A percentile compares a stretch with the other conserved stretches of the same genome.
Evolutionary conservation across 2,888 invertebrate genomes (phyloP).

Genomic region (Sminthurinus aureus): DNA sequence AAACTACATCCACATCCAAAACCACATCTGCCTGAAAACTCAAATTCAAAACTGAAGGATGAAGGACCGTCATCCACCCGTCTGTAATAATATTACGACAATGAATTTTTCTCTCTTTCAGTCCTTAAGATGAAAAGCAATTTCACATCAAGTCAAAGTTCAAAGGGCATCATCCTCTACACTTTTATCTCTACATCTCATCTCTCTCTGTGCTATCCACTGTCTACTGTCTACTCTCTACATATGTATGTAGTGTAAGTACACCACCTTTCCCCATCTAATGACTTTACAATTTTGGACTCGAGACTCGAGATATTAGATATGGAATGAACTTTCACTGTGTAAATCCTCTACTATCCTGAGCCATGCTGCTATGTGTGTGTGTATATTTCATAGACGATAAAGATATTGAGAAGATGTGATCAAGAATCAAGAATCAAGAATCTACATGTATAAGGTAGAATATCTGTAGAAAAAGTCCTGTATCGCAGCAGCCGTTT

Average conservation of each 20-base stretch:
- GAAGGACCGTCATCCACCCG: too few species aligned
- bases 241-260: background rate
- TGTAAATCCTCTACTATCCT: background rate
- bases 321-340: background rate
- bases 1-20: background rate
- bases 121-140: slow-evolving; percentile 32
- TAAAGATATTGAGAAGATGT: too few species aligned
- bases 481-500: too few species aligned
- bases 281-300: too few species aligned
- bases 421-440: too few species aligned
- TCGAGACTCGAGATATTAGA: too few species aligned
- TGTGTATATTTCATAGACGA: too few species aligned
- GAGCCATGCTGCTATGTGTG: background rate
- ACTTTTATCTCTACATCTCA: background rate
- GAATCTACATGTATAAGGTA: too few species aligned
- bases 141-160: slow-evolving; percentile 35
- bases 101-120: slow-evolving; percentile 10
- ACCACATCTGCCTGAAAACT: background rate
- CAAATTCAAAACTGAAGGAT: background rate
- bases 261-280: too few species aligned
- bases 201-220: too few species aligned
- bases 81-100: background rate
- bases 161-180: slow-evolving; percentile 24
- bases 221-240: too few species aligned
- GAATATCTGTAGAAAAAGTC: too few species aligned